Base-by-base conservation (phyloP, 2,113 vertebrate species). In the Morone chrysops region DNA sequence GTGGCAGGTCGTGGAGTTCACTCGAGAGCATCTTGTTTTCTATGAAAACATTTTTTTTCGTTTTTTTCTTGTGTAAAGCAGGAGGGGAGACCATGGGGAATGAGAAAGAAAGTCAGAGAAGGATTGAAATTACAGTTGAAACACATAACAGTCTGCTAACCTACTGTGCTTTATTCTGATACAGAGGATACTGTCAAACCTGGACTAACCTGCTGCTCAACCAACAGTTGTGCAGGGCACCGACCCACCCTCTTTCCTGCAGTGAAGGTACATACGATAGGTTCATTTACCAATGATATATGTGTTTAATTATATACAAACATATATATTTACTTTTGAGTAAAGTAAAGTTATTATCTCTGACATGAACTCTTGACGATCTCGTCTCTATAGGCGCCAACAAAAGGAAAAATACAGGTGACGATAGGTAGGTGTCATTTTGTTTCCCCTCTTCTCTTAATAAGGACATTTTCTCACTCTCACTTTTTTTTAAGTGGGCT, bases 1-100 rank as follows among this genome's bases (percentile, higher is more conserved):
- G 17, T n/a, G n/a, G 69, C 6, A 63, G 78, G 86, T 84, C 70
- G 83, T 69, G 20, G 75, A 82, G 86, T 85, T 85, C 63, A 75
- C 45, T 60, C 53, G 62, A 53, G 62, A 81, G 59, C 69, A 78
- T 89, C 82, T 85, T 54, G 22, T 43, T 88, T 86, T 80, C 85
- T 66, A 47, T 66, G 76, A 83, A 81, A 89, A 85, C 80, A 79
- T 56, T 8, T 25, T 25, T 25, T 25, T 25, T 25, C 25, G 75
- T 62, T 54, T 78, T 40, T 86, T 79, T 60, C 79, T 78, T 8
- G 45, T 75, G 22, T 80, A 48, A 70, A 87, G 60, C 45, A 54
- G 60, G 25, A 53, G 6, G n/a, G 41, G 57, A 81, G 78, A 65
- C 50, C 10, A 10, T 12, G 18, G 41, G 53, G 68, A 83, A 70